Conservation (phyloP, 2,113 vertebrate genomes). For the Oplegnathus fasciatus region DNA sequence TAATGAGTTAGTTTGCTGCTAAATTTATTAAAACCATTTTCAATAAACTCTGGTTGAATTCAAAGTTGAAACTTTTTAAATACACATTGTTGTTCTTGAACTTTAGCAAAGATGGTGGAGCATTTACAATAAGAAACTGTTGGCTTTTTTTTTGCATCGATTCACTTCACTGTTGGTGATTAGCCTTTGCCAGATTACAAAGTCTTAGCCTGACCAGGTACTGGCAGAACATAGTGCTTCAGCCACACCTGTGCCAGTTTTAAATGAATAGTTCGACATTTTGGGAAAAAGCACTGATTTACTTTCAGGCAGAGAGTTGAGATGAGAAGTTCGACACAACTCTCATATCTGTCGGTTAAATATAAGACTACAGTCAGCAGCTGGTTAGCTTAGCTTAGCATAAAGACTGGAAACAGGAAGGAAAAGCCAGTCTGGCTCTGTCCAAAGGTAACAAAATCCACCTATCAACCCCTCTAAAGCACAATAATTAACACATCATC, state of each 20-base stretch:
- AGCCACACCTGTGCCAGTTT: background rate
- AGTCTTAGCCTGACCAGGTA: background rate
- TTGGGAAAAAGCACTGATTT: background rate
- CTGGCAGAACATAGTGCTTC: background rate
- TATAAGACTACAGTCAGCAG: background rate
- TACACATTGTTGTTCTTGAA: background rate
- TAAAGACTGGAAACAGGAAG: background rate
- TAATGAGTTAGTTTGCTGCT: background rate
- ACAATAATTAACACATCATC: background rate
- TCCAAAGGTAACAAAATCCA: background rate
- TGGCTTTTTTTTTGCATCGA: background rate
- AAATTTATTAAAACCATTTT: background rate
- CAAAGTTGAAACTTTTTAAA: background rate
- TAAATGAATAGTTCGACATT: background rate
- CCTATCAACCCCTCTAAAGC: background rate
- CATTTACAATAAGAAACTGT: background rate
- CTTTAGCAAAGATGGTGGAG: background rate
- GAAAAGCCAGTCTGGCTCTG: background rate
- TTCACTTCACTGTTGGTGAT: background rate
- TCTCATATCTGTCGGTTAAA: background rate
- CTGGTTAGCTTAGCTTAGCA: background rate
- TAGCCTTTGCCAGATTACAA: background rate
- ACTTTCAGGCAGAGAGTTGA: background rate
- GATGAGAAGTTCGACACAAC: background rate
- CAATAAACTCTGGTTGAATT: background rate